Evolutionary conservation across 2,888 invertebrate species (phyloP), one percentile per base, ranked within the genome.

Genomic region (Caenorhabditis sp.): DNA sequence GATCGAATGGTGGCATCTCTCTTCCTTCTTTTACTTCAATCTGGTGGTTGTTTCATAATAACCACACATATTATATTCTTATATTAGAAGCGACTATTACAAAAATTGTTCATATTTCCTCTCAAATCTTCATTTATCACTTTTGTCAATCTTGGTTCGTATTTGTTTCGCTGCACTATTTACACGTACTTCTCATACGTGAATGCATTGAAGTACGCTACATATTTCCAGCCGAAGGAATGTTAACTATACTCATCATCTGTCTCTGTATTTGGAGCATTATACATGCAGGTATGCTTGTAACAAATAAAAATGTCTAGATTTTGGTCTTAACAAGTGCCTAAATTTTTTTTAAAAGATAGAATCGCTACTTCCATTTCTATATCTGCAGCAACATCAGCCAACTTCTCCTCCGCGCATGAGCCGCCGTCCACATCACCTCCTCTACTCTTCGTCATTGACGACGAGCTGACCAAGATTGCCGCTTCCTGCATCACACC

Each of bases 11-110:
- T 50, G 65, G n/a, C n/a, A n/a, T n/a, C 37, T 64, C 37, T 70
- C 64, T 65, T 65, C 65, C 60, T 70, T 74, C 71, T 59, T 65
- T 72, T 76, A 71, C 67, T 75, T 70, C 66, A 43, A 66, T 71
- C 67, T 65, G 57, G 62, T 70, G 65, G 69, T 58, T 70, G 31
- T 31, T 31, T 31, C 5, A 57, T 24, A 60, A 27, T 60, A 66
- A 37, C 54, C 19, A 51, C 49, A 36, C 50, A 4, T 50, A 50
- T 50, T 50, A 50, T 50, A 14, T 17, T 50, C 69, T 67, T 62
- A 57, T 19, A 62, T 62, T 54, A 51, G 36, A 36, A 60, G 24
- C 26, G 54, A 67, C 1, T 43, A 62, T 67, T 62, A 67, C 49
- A 67, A 62, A 19, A 24, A 62, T 67, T 67, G 67, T 67, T 67